Percentiles rank a stretch among this genome's conserved stretches.
phyloP scores from a whole-genome alignment of 2,113 vertebrate genomes.

The Hippocampus mohnikei region DNA sequence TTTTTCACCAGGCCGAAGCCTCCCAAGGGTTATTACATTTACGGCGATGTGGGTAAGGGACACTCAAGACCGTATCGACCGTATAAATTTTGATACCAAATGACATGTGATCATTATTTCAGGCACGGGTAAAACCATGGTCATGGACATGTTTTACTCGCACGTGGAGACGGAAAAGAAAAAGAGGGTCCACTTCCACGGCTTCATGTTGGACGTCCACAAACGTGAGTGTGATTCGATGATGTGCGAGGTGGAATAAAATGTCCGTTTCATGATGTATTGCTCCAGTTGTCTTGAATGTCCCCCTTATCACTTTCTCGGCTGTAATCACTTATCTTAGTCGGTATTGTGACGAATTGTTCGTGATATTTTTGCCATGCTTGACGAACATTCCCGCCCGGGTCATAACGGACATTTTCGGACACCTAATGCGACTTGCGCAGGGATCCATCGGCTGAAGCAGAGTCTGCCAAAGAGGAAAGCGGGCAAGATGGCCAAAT shows the following conservation, averaged over 20 bases:
- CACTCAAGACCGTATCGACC: rapidly evolving
- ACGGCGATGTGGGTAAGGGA: constrained; percentile 90
- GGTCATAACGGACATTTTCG: no score
- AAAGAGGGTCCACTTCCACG: constrained; percentile 95
- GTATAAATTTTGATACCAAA: background rate
- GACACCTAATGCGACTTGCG: background rate
- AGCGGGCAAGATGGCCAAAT: constrained; percentile 87
- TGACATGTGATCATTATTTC: background rate
- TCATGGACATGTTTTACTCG: constrained; percentile 98
- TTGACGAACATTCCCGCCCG: no score
- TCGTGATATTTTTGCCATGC: no score
- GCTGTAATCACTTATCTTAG: no score
- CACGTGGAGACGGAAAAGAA: constrained; percentile 86
- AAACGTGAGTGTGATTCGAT: constrained; percentile 78
- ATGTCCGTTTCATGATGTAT: background rate
- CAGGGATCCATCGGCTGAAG: constrained; percentile 95
- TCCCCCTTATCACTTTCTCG: background rate
- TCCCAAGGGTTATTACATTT: constrained; percentile 91
- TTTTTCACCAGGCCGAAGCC: constrained; percentile 77
- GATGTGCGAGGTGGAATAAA: background rate
- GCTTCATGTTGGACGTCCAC: constrained; percentile 97
- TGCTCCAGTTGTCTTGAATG: background rate
- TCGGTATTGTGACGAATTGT: no score
- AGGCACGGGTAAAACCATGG: constrained; percentile 99
- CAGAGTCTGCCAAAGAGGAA: constrained; percentile 90